Base-by-base conservation (phyloP, 2,797 vertebrate genomes). In the Manis pentadactyla region DNA sequence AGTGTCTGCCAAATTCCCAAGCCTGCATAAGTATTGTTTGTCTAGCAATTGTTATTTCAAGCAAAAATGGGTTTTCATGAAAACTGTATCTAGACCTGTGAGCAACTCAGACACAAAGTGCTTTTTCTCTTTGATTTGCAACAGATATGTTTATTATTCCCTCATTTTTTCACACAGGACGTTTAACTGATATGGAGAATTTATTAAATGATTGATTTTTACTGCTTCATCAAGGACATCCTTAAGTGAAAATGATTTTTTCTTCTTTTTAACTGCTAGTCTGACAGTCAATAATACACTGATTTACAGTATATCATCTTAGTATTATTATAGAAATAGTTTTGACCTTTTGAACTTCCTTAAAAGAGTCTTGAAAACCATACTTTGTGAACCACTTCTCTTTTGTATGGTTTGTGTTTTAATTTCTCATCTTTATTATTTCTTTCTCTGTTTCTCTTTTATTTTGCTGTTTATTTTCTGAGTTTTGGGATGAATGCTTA, bases 391-490 rank as follows among this genome's bases (percentile, higher is more conserved):
- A 78, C 37, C 11, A 27, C 64, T 78, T 7, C 19, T 95, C 15
- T 63, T 69, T 73, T 64, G 61, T 61, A 34, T 71, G 17, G 64
- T 61, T 92, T 92, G 84, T 27, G 25, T 21, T 84, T 37, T 78
- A 64, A 8, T 59, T 88, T 92, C 55, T 85, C 69, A 64, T 46
- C 29, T 66, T 18, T 71, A 21, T 13, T 55, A 64, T 61, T 93
- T 27, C 53, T 13, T 94, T 87, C 93, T 81, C 39, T 29, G 75
- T 74, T 46, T 9, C 42, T 64, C 53, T 53, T 89, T 3, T 83
- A 12, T 87, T 87, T 83, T 96, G 82, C 23, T 84, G 4, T 85
- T 87, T 19, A 64, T 85, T 81, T 85, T 78, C 49, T 85, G 12
- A 71, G 13, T 88, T 96, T 92, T 77, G 74, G 64, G 37, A 31